phyloP scores from a whole-genome alignment of 2,797 vertebrate species.

The Neostethus bicornis region DNA sequence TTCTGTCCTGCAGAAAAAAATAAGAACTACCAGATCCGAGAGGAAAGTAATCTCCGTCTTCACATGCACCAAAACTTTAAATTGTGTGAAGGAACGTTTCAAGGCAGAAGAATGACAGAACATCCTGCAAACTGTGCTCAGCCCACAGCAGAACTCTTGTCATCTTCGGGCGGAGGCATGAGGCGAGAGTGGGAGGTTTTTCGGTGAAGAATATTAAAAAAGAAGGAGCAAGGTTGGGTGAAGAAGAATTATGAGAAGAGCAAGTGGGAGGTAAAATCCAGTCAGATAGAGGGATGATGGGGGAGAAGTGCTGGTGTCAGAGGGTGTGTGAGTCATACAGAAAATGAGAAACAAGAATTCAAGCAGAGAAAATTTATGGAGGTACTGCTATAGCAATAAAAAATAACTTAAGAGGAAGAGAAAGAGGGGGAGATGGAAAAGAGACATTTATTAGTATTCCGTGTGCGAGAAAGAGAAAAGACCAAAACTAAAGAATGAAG shows the following conservation, averaged over 20 bases:
- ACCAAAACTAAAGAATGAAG: slow-evolving; percentile 17
- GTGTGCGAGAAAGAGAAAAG: slow-evolving; percentile 28
- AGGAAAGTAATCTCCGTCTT: not conserved
- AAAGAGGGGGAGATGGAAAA: slow-evolving; percentile 27
- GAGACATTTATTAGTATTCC: slow-evolving; percentile 50
- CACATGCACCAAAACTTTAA: not conserved
- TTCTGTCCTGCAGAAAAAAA: not conserved
- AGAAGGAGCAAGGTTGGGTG: not conserved
- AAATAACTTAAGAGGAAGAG: slow-evolving; percentile 35
- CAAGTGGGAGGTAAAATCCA: not conserved
- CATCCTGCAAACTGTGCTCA: not conserved
- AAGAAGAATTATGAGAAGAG: slow-evolving; percentile 4
- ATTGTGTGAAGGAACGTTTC: not conserved
- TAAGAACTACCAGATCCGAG: not conserved
- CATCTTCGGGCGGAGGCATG: not conserved
- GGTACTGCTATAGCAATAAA: slow-evolving; percentile 47
- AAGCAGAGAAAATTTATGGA: slow-evolving; percentile 57
- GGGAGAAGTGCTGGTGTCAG: not conserved
- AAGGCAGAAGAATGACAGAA: slow-evolving; percentile 9
- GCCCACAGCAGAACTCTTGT: slow-evolving; percentile 8
- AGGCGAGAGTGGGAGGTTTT: slow-evolving; percentile 6
- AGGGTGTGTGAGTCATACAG: slow-evolving; percentile 59
- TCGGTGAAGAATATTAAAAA: not conserved
- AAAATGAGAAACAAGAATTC: slow-evolving; percentile 51
- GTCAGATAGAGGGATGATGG: slow-evolving; percentile 31